A percentile compares a stretch with the other conserved stretches of the same genome.
Evolutionary conservation across 1,140 invertebrate species (phyloP).

Genomic region (Lepidurus packardi): DNA sequence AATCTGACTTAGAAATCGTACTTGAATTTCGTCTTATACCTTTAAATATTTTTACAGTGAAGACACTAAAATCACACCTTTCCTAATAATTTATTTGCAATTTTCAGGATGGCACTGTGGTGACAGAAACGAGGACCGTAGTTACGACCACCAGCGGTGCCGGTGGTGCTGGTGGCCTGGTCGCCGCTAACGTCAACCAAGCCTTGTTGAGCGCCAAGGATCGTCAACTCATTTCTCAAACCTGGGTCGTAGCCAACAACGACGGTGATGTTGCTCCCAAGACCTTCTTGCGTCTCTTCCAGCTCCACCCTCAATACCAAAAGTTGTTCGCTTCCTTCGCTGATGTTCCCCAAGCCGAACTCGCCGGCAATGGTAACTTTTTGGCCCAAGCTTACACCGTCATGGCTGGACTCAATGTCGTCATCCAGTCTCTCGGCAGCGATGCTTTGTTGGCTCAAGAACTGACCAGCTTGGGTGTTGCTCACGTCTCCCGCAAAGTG

Average conservation of each 20-base stretch:
- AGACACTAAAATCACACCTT: too few species aligned
- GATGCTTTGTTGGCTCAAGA: background rate
- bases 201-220: background rate
- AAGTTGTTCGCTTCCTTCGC: constrained; percentile 55
- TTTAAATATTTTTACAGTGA: too few species aligned
- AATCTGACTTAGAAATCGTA: too few species aligned
- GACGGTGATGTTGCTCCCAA: constrained; percentile 25
- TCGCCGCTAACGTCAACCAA: background rate
- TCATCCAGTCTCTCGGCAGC: constrained; percentile 28
- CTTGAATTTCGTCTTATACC: too few species aligned
- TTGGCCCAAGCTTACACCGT: constrained; percentile 62
- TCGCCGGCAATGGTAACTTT: constrained; percentile 54
- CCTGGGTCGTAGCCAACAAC: background rate
- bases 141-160: background rate
- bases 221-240: background rate
- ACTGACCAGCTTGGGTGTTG: constrained; percentile 29
- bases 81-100: too few species aligned
- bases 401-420: constrained; percentile 42
- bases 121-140: background rate
- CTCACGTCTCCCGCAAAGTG: constrained; percentile 26
- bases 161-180: background rate
- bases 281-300: constrained; percentile 54
- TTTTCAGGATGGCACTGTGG: too few species aligned
- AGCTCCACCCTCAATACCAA: constrained; percentile 55
- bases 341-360: constrained; percentile 52